Conservation (phyloP, 2,113 vertebrate species). For the Indri indri region DNA sequence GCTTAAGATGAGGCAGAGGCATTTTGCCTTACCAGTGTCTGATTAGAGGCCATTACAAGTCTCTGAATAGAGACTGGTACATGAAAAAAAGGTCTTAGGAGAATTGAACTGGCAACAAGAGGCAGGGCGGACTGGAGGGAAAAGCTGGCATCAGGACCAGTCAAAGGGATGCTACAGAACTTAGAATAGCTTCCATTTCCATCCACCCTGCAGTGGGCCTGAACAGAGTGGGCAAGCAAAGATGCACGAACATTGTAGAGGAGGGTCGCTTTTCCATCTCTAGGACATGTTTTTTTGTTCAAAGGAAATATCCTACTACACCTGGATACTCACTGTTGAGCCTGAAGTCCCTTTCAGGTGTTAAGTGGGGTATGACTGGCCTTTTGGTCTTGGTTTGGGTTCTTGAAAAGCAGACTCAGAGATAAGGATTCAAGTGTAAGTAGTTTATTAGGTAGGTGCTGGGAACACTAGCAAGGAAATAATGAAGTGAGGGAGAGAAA, state of each 20-base stretch:
- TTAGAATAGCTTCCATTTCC: background rate
- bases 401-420: slow-evolving; percentile 12
- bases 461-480: background rate
- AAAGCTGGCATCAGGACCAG: background rate
- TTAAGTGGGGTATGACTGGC: background rate
- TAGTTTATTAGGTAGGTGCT: background rate
- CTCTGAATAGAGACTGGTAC: background rate
- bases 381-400: slow-evolving; percentile 22
- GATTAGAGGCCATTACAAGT: background rate
- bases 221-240: background rate
- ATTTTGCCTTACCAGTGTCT: background rate
- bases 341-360: background rate
- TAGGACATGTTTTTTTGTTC: background rate
- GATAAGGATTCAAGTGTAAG: background rate
- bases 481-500: background rate
- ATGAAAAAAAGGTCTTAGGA: background rate
- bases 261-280: background rate
- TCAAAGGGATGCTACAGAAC: background rate
- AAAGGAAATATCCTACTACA: background rate
- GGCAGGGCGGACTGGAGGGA: background rate
- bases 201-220: background rate
- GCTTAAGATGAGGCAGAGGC: background rate
- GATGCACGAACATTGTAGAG: background rate
- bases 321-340: background rate
- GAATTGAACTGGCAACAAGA: background rate